Conservation (phyloP, 2,888 invertebrate species). For the Epinotia bilunana region DNA sequence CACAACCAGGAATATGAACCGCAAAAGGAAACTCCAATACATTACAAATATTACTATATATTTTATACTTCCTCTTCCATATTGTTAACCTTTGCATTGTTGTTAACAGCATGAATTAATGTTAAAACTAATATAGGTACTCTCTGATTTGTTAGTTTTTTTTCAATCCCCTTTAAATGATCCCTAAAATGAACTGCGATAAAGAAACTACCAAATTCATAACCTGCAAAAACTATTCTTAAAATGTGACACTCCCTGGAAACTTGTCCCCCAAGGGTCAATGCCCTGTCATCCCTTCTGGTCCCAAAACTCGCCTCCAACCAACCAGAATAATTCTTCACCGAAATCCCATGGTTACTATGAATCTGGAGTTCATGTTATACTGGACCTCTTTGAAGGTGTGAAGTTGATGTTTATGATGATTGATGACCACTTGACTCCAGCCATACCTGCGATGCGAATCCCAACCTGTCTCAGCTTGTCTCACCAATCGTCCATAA, state of each 20-base stretch:
- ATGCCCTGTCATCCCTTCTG: conserved; percentile 10
- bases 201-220: conserved; percentile 1
- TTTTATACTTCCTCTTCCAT: too few species aligned
- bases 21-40: too few species aligned
- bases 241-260: conserved; percentile 19
- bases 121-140: too few species aligned
- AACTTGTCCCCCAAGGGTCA: conserved; percentile 18
- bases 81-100: too few species aligned
- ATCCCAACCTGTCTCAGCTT: not conserved
- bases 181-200: not conserved
- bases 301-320: not conserved
- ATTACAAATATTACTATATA: too few species aligned
- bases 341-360: not conserved
- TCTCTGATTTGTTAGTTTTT: too few species aligned
- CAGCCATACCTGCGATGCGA: conserved; percentile 12
- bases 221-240: conserved; percentile 7
- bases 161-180: not conserved
- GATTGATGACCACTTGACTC: conserved; percentile 33
- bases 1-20: too few species aligned
- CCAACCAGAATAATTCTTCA: not conserved
- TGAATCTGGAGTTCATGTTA: not conserved
- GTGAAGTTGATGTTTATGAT: conserved; percentile 16
- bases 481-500: not conserved
- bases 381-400: not conserved
- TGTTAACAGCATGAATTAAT: too few species aligned